phyloP scores from a whole-genome alignment of 37 sponge, comb jelly and placozoan species.

The Aphrocallistes beatrix region DNA sequence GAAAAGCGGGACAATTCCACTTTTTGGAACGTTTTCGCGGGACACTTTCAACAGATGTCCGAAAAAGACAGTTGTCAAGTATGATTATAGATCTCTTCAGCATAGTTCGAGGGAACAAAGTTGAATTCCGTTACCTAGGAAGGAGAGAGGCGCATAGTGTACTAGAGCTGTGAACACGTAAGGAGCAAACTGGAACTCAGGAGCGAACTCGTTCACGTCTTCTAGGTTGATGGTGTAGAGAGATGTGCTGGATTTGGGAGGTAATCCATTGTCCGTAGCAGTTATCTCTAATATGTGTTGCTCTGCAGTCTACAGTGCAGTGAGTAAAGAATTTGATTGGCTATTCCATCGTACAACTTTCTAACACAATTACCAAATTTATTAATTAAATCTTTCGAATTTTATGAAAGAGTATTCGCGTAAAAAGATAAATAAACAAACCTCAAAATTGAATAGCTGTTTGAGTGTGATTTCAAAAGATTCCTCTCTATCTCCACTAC shows the following conservation, averaged over 20 bases:
- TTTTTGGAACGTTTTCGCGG: too few species aligned
- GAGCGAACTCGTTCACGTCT: slow-evolving; percentile 1
- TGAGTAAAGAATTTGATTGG: too few species aligned
- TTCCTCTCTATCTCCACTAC: background rate
- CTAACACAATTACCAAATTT: background rate
- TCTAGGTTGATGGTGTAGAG: background rate
- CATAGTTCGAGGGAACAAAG: too few species aligned
- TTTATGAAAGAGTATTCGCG: background rate
- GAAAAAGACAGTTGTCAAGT: too few species aligned
- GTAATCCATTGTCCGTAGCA: background rate
- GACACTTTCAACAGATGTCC: too few species aligned
- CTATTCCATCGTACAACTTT: background rate
- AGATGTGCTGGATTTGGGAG: background rate
- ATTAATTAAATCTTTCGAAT: background rate
- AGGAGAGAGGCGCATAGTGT: background rate
- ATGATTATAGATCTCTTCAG: too few species aligned
- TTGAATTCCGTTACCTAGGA: too few species aligned
- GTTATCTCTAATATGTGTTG: background rate
- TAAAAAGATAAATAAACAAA: background rate
- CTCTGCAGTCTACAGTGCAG: background rate
- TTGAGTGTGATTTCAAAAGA: background rate
- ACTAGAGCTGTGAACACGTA: background rate
- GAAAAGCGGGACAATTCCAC: too few species aligned
- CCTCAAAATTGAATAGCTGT: background rate
- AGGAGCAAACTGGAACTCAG: background rate